Evolutionary conservation across 2,888 invertebrate genomes (phyloP).

Genomic region (Meiosimyza platycephala): DNA sequence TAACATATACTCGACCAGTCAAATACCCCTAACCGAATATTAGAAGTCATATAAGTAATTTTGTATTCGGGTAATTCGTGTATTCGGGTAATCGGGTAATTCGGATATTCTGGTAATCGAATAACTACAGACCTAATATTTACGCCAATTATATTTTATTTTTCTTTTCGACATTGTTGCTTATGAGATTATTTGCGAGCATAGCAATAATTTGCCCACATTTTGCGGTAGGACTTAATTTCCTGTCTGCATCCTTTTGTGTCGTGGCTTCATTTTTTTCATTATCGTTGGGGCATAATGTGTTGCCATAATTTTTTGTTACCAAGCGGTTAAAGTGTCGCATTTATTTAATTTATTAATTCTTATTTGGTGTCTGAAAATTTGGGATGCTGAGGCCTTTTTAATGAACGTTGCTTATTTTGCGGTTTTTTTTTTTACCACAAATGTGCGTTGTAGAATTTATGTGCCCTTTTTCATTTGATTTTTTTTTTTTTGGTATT

Average conservation of each 20-base stretch:
- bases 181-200: constrained; percentile 4
- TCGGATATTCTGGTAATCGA: no score
- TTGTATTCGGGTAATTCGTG: no score
- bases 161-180: not conserved
- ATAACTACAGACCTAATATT: not conserved
- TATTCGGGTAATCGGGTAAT: no score
- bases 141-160: not conserved
- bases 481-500: no score
- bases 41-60: no score
- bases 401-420: no score
- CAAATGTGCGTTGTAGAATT: no score
- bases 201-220: constrained; percentile 13
- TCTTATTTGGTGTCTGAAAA: constrained; percentile 5
- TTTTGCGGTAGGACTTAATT: constrained; percentile 14
- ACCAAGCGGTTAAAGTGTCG: not conserved
- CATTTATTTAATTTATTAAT: constrained; percentile 9
- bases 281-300: not conserved
- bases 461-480: no score
- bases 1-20: no score
- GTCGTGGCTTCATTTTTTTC: not conserved
- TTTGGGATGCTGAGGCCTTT: not conserved
- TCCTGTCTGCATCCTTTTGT: constrained; percentile 9
- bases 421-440: no score
- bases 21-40: no score
- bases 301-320: not conserved